Evolutionary conservation across 2,113 vertebrate genomes (phyloP).

Genomic region (Albula goreensis): DNA sequence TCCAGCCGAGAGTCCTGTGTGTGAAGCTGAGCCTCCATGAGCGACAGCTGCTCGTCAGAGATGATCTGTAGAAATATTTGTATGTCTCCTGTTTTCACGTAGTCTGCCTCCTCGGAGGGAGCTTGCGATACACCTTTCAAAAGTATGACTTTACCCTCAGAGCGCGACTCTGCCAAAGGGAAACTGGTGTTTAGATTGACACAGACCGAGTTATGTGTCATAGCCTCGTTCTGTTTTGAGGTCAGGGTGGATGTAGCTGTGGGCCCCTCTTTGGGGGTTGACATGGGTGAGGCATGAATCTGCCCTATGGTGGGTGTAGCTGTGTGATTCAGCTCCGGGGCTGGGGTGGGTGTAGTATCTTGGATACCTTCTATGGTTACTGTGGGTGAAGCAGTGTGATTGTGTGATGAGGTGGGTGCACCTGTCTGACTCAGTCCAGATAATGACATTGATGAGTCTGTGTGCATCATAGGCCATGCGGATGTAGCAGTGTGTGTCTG

Average conservation of each 20-base stretch:
- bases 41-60: slow-evolving; percentile 71
- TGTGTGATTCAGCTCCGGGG: slow-evolving; percentile 21
- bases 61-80: slow-evolving; percentile 74
- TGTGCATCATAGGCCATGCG: neutral
- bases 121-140: slow-evolving; percentile 43
- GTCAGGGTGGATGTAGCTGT: slow-evolving; percentile 13
- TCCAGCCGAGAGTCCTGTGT: slow-evolving; percentile 30
- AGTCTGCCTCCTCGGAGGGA: slow-evolving; percentile 60
- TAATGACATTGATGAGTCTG: neutral
- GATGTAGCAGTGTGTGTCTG: neutral
- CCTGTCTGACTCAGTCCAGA: neutral
- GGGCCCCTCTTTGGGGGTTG: neutral
- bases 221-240: slow-evolving; percentile 27
- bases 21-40: slow-evolving; percentile 68
- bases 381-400: neutral
- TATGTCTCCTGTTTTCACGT: slow-evolving; percentile 67
- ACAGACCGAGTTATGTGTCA: neutral
- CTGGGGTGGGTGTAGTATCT: neutral
- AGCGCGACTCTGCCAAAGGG: slow-evolving; percentile 3
- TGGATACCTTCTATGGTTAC: slow-evolving; percentile 9
- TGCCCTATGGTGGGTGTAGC: slow-evolving; percentile 44
- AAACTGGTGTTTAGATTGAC: neutral
- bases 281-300: neutral
- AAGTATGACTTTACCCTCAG: slow-evolving; percentile 32
- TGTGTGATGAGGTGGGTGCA: neutral